Evolutionary conservation across 1,140 invertebrate species (phyloP).

Genomic region (Palaemon carinicauda): DNA sequence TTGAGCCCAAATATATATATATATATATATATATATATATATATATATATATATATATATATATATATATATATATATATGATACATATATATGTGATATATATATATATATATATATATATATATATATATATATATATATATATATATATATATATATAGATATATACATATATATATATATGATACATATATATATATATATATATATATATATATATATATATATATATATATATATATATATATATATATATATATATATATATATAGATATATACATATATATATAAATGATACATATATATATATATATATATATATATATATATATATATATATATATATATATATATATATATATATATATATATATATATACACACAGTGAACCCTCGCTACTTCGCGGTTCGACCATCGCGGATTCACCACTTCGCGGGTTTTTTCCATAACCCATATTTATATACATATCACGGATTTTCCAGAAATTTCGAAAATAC

Average conservation of each 20-base stretch:
- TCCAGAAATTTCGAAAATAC: no score
- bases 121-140: slow-evolving; percentile 35
- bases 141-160: slow-evolving; percentile 12
- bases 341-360: slow-evolving; percentile 7
- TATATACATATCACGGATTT: no score
- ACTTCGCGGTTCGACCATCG: no score
- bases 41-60: slow-evolving; percentile 46
- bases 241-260: neutral
- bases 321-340: neutral
- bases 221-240: slow-evolving; percentile 9
- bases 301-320: neutral
- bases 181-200: no score
- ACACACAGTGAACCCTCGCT: no score
- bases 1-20: neutral
- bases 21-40: neutral
- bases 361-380: neutral
- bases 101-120: no score
- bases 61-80: slow-evolving; percentile 20
- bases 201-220: slow-evolving; percentile 9
- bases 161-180: neutral
- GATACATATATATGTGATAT: no score
- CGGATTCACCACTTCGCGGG: no score
- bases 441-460: no score
- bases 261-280: slow-evolving; percentile 19
- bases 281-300: no score